phyloP scores from a whole-genome alignment of 2,113 vertebrate species.

The Lagopus muta region DNA sequence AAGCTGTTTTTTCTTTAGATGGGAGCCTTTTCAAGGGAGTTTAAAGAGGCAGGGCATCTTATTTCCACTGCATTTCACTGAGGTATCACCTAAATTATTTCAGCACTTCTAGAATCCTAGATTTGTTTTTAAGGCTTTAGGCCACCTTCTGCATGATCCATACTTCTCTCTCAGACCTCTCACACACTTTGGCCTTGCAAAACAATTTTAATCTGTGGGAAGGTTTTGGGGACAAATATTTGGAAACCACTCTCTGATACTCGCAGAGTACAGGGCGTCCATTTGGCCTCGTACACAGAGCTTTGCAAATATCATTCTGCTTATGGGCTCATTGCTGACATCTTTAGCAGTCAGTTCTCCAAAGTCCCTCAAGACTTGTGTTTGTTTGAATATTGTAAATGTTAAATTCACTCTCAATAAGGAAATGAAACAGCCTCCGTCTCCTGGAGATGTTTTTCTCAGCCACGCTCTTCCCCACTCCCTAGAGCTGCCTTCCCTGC shows the following conservation, averaged over 20 bases:
- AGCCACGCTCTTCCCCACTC: neutral
- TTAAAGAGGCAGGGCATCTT: neutral
- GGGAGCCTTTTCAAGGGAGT: rapidly evolving
- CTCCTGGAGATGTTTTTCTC: constrained; percentile 19
- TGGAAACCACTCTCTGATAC: neutral
- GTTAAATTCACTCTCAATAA: constrained; percentile 33
- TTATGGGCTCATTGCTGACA: neutral
- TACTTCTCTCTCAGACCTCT: neutral
- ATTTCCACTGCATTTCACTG: neutral
- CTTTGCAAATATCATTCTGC: neutral
- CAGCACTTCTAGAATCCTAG: neutral
- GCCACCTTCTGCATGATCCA: neutral
- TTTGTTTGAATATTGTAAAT: constrained; percentile 25
- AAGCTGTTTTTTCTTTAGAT: neutral
- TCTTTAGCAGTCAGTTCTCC: neutral
- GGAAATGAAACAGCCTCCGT: constrained; percentile 18
- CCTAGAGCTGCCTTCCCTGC: neutral
- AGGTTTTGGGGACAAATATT: constrained; percentile 19
- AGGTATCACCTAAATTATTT: neutral
- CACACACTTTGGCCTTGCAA: neutral
- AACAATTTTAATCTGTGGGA: neutral
- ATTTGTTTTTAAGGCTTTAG: constrained; percentile 2
- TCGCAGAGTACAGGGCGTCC: constrained; percentile 17
- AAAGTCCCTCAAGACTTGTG: neutral
- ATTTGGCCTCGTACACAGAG: neutral